A percentile compares a stretch with the other conserved stretches of the same genome.
Conservation (phyloP, 2,888 invertebrate species). For the Himalopsyche japonica region DNA sequence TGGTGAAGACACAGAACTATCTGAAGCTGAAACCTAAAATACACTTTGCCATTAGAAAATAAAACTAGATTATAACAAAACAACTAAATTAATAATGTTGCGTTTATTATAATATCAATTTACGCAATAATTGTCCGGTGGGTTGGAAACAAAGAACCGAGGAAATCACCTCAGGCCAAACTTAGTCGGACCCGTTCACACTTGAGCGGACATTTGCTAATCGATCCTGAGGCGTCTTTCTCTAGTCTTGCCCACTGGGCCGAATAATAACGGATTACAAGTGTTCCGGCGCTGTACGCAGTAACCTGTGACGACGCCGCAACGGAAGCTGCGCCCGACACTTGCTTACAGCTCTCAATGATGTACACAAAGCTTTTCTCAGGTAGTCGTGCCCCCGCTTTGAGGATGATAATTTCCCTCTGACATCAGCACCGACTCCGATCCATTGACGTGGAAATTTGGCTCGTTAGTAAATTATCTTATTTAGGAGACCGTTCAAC, state of each 20-base stretch:
- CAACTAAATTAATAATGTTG: no score
- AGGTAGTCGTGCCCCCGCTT: not conserved
- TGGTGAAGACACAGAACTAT: no score
- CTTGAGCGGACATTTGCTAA: not conserved
- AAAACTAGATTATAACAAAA: no score
- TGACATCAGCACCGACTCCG: not conserved
- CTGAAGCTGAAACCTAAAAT: no score
- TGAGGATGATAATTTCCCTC: not conserved
- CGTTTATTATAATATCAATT: no score
- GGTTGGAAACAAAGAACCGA: not conserved
- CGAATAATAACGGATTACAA: constrained; percentile 23
- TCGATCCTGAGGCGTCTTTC: not conserved
- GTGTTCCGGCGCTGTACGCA: not conserved
- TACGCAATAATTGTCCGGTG: not conserved
- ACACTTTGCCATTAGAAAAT: no score
- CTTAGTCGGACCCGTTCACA: not conserved
- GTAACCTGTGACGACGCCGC: not conserved
- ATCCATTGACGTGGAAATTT: not conserved
- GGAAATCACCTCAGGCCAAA: not conserved
- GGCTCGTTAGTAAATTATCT: not conserved
- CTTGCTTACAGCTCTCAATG: not conserved
- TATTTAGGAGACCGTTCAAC: not conserved
- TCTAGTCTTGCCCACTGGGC: constrained; percentile 7
- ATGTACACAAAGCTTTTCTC: not conserved
- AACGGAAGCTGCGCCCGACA: not conserved